These are phyloP conservation scores for Tretioscincus oriximinensis DNA, from an alignment of 2,113 vertebrate species.

Conservation along the genomic window DNA sequence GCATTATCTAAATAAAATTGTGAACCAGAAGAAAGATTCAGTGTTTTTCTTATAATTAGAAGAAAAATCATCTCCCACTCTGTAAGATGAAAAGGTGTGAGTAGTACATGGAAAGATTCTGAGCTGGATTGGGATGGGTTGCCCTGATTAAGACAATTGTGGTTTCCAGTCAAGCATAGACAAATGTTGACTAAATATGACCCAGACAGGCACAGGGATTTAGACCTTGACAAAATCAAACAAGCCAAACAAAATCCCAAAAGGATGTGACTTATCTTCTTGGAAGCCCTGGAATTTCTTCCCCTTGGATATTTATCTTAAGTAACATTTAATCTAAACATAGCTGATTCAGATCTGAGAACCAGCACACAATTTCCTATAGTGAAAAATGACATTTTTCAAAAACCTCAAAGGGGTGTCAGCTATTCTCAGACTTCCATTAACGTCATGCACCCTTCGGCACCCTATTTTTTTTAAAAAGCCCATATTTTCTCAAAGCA, in stretches of 20 bases:
- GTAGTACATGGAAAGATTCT: rapidly evolving
- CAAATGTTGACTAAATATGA: not conserved
- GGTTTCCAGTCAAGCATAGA: not conserved
- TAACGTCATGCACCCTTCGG: too few relatives aligned
- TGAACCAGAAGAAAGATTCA: not conserved
- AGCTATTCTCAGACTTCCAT: not conserved
- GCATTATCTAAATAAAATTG: not conserved
- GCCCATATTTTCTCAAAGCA: too few relatives aligned
- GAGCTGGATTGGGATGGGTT: rapidly evolving
- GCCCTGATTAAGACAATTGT: not conserved
- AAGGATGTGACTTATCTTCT: conserved; percentile 28
- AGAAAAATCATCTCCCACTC: not conserved
- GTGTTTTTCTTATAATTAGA: too few relatives aligned
- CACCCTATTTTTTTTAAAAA: too few relatives aligned
- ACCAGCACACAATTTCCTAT: not conserved
- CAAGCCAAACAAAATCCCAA: not conserved
- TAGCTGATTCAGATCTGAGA: not conserved
- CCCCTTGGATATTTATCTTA: not conserved
- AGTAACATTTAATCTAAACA: not conserved
- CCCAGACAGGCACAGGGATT: not conserved
- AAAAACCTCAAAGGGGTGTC: not conserved
- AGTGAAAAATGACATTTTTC: not conserved
- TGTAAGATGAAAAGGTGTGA: not conserved
- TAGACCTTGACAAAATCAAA: not conserved
- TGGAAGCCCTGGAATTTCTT: not conserved